These are phyloP conservation scores for Tretioscincus oriximinensis DNA, from an alignment of 2,113 vertebrate species.

Conservation along the genomic window DNA sequence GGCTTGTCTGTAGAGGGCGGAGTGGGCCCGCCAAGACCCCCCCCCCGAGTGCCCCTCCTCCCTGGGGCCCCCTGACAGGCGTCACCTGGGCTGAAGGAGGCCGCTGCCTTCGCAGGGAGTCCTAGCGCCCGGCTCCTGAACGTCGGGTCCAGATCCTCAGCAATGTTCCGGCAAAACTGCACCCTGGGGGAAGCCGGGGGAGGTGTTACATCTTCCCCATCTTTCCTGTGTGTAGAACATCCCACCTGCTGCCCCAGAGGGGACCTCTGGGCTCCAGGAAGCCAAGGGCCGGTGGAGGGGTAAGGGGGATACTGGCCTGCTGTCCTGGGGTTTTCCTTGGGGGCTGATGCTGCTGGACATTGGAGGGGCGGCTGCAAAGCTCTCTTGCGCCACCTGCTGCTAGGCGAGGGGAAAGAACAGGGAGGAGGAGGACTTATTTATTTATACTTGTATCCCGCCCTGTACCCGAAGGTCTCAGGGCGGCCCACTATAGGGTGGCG, in stretches of 20 bases:
- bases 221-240: background rate
- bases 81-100: constrained; percentile 26
- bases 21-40: background rate
- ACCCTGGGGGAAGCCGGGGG: constrained; percentile 32
- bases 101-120: background rate
- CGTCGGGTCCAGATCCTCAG: constrained; percentile 77
- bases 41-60: rapidly evolving
- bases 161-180: constrained; percentile 68
- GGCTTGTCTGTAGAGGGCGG: background rate
- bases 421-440: no score
- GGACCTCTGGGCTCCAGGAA: background rate
- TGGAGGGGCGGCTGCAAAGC: constrained; percentile 68
- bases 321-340: constrained; percentile 45
- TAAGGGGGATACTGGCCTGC: constrained; percentile 5
- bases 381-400: constrained; percentile 46
- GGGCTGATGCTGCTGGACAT: constrained; percentile 47
- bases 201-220: rapidly evolving
- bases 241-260: no score
- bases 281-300: background rate
- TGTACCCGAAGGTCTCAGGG: no score
- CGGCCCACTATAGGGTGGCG: no score
- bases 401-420: background rate
- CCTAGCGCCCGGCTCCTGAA: constrained; percentile 68
- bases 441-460: no score
- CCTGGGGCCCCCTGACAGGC: background rate